These are phyloP conservation scores for Aldrovandia affinis DNA, from an alignment of 2,797 vertebrate species.

Conservation along the genomic window DNA sequence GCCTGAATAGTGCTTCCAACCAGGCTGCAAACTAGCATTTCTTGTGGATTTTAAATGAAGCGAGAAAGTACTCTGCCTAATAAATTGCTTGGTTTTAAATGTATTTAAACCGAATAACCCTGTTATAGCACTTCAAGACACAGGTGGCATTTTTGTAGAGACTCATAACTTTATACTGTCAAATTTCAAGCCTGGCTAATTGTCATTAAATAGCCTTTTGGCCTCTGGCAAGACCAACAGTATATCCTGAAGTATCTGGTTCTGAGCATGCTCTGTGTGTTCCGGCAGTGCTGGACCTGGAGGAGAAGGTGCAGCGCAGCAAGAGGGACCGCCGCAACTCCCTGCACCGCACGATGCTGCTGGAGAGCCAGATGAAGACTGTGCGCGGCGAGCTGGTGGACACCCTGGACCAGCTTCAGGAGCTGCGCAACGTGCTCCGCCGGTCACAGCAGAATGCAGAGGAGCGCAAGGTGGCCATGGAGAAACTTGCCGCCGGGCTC, in stretches of 20 bases:
- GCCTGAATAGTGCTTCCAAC: too few species aligned
- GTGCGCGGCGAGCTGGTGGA: constrained; percentile 73
- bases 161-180: too few species aligned
- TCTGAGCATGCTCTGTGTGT: neutral
- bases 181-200: too few species aligned
- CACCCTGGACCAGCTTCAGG: constrained; percentile 74
- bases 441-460: constrained; percentile 79
- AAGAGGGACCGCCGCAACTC: constrained; percentile 74
- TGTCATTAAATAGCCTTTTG: neutral
- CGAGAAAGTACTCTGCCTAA: too few species aligned
- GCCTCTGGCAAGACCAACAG: neutral
- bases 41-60: too few species aligned
- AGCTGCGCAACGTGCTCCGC: constrained; percentile 79
- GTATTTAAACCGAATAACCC: too few species aligned
- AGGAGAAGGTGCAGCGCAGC: constrained; percentile 80
- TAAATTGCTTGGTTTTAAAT: too few species aligned
- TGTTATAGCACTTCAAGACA: too few species aligned
- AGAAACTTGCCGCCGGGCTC: constrained; percentile 81
- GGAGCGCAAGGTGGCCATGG: constrained; percentile 73
- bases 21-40: too few species aligned
- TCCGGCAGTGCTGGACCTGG: constrained; percentile 76
- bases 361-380: constrained; percentile 80
- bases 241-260: neutral
- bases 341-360: constrained; percentile 65
- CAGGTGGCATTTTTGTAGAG: too few species aligned